Evolutionary conservation across 2,113 vertebrate species (phyloP), one percentile per base, ranked within the genome.

Genomic region (Oxygymnocypris stewartii): DNA sequence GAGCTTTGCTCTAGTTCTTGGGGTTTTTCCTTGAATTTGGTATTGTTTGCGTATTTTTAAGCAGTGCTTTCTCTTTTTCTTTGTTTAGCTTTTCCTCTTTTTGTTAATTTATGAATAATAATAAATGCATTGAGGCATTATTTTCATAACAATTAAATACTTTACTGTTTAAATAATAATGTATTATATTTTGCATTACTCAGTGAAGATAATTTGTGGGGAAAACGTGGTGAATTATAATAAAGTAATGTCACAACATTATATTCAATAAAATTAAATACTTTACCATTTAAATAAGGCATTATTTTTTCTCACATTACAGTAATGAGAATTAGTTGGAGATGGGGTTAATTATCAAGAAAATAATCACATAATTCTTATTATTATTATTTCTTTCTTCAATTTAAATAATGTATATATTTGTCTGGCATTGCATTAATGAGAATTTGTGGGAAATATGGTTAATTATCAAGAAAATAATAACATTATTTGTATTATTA

Each of bases 21-120:
- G 49, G 49, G 67, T 5, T 85, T 89, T 91, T 90, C 85, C 86
- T 84, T 84, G 85, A 40, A 87, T 91, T 91, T 80, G 89, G 35
- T 79, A 61, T 14, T 44, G 73, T 75, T 75, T 75, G 73, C 42
- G 69, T 14, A 23, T 75, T 75, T 75, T 6, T 44, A 5, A 74
- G 37, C 37, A 25, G 35, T 23, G 18, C 7, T 23, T 40, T 73
- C 65, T 67, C 25, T 67, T 67, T 65, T 65, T 84, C 31, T 84
- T 81, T 85, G 28, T 82, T 57, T 20, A 59, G 83, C 5, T 87
- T 82, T 88, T 88, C 65, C 65, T 9, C 31, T 71, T 71, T 28
- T 9, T 31, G 0, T 54, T 54, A 6, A 54, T 20, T 54, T 18
- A 20, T 20, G 20, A 54, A 18, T 54, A 54, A 54, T 18, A 54